Evolutionary conservation across 2,888 invertebrate genomes (phyloP).

Genomic region (Liopterus haemorrhoidalis): DNA sequence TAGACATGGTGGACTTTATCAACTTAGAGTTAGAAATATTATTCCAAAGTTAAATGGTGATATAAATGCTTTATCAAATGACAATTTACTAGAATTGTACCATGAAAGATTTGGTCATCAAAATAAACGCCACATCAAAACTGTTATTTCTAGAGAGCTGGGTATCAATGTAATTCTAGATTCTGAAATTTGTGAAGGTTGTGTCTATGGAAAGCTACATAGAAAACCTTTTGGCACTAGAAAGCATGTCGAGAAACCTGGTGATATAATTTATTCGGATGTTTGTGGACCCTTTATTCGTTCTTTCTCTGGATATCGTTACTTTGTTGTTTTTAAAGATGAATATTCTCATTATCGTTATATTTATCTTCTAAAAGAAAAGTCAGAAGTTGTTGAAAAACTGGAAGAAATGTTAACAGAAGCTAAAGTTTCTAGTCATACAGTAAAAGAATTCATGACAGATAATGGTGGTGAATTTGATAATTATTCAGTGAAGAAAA

Average conservation of each 20-base stretch:
- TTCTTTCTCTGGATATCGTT: conserved; percentile 6
- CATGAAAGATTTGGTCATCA: conserved; percentile 35
- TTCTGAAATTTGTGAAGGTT: conserved; percentile 29
- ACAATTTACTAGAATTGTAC: conserved; percentile 28
- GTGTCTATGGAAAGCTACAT: conserved; percentile 32
- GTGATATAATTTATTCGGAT: conserved; percentile 31
- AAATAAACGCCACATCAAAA: conserved; percentile 33
- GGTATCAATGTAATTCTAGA: conserved; percentile 29
- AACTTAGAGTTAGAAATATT: conserved; percentile 1
- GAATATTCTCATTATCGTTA: conserved; percentile 33
- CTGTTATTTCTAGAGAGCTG: conserved; percentile 27
- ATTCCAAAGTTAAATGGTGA: not conserved
- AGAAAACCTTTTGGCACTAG: conserved; percentile 30
- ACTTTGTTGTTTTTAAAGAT: conserved; percentile 24
- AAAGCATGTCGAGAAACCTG: conserved; percentile 23
- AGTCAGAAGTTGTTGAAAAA: conserved; percentile 32
- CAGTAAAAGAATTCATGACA: conserved; percentile 34
- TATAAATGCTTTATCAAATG: conserved; percentile 11
- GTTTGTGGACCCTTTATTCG: conserved; percentile 31
- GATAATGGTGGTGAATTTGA: conserved; percentile 37
- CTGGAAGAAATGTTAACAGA: conserved; percentile 29
- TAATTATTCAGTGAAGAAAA: conserved; percentile 30
- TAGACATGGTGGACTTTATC: conserved; percentile 9
- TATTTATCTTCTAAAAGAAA: conserved; percentile 29
- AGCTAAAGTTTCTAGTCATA: conserved; percentile 31